Conservation (phyloP, 2,888 invertebrate genomes). For the Cistogaster globosa region DNA sequence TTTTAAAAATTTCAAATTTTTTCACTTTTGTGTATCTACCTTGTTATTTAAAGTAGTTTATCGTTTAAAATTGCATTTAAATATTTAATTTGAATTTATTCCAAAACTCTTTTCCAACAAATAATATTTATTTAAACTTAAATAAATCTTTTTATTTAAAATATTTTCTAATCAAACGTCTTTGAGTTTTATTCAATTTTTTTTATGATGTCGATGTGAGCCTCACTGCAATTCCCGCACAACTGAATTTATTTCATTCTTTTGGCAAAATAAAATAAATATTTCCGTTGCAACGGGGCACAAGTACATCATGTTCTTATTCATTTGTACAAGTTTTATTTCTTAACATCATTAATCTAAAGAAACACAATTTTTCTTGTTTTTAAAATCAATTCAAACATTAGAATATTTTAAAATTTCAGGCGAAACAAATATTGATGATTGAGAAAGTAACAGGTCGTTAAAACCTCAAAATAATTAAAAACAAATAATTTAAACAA, state of each 20-base stretch:
- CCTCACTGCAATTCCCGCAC: constrained; percentile 73
- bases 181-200: constrained; percentile 39
- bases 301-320: constrained; percentile 62
- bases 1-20: constrained; percentile 13
- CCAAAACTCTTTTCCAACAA: constrained; percentile 4
- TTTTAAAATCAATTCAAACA: constrained; percentile 35
- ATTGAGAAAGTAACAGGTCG: background rate
- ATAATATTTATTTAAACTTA: constrained; percentile 23
- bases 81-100: background rate
- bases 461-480: too few relatives aligned
- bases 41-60: constrained; percentile 8
- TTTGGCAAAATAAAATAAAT: constrained; percentile 61
- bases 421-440: background rate
- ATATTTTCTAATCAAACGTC: constrained; percentile 57
- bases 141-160: constrained; percentile 58
- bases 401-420: constrained; percentile 18
- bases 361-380: constrained; percentile 30
- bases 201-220: constrained; percentile 69
- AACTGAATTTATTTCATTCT: constrained; percentile 72
- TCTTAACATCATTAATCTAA: constrained; percentile 46
- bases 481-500: too few relatives aligned
- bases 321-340: constrained; percentile 34
- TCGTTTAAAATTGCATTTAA: background rate
- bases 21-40: constrained; percentile 18
- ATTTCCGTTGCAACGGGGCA: constrained; percentile 66